Conservation (phyloP, 2,113 vertebrate species). For the Clarias batrachus region DNA sequence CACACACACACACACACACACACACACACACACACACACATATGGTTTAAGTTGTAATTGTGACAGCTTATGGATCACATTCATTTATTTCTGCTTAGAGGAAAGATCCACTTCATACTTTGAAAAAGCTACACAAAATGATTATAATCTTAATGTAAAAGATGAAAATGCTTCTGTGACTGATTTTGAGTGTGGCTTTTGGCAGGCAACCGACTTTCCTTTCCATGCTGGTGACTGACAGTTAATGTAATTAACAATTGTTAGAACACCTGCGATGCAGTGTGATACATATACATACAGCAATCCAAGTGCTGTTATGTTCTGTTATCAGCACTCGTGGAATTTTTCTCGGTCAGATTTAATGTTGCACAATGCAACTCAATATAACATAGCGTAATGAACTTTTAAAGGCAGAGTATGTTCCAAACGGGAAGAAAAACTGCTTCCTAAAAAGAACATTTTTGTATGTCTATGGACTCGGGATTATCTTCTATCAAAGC, state of each 20-base stretch:
- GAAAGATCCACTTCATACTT: neutral
- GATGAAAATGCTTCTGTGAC: no score
- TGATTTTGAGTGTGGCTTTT: no score
- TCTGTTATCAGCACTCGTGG: no score
- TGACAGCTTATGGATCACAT: neutral
- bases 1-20: neutral
- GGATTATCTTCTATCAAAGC: neutral
- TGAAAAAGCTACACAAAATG: neutral
- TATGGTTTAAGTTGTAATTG: constrained; percentile 4
- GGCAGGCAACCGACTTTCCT: no score
- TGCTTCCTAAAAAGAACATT: neutral
- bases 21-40: neutral
- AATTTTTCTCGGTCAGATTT: no score
- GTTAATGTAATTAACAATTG: no score
- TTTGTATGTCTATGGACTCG: neutral
- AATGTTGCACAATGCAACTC: neutral
- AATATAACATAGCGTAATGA: no score
- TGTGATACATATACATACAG: no score
- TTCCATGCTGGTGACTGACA: no score
- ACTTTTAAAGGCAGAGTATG: neutral
- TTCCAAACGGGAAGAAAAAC: neutral
- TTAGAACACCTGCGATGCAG: no score
- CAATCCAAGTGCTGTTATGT: no score
- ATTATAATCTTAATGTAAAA: no score
- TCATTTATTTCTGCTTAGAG: neutral